These are phyloP conservation scores for Micoletzkya japonica DNA, from an alignment of 2,888 invertebrate genomes.

Conservation along the genomic window DNA sequence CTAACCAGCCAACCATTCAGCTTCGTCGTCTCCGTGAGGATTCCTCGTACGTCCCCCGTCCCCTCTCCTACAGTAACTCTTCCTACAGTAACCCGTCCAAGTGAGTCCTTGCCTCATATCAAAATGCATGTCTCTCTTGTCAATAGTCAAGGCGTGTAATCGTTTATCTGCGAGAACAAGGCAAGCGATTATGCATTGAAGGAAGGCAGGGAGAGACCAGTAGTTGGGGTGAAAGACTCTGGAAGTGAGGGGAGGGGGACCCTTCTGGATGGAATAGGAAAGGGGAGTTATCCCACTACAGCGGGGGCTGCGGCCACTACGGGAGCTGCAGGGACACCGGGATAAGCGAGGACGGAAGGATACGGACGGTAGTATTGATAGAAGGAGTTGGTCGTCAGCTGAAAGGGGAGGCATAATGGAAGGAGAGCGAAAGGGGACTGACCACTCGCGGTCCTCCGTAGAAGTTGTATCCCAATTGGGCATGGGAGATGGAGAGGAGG, in stretches of 20 bases:
- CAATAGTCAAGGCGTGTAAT: no score
- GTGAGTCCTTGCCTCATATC: no score
- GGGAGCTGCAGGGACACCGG: neutral
- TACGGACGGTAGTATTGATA: constrained; percentile 30
- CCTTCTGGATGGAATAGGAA: neutral
- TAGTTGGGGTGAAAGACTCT: no score
- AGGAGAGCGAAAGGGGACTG: neutral
- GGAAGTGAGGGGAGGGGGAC: no score
- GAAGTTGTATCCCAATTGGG: constrained; percentile 26
- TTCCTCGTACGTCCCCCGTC: neutral
- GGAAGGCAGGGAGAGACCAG: no score
- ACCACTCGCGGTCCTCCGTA: constrained; percentile 27
- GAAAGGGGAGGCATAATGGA: constrained; percentile 3
- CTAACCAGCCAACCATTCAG: no score
- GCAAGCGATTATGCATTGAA: no score
- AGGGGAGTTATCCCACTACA: constrained; percentile 5
- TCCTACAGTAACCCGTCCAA: no score
- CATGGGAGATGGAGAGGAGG: constrained; percentile 19
- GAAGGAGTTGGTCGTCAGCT: constrained; percentile 28
- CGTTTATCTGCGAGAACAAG: no score
- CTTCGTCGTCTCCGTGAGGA: constrained; percentile 4
- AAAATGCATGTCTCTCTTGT: no score
- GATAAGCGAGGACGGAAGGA: constrained; percentile 28
- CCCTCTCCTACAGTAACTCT: no score
- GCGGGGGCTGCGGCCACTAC: constrained; percentile 6